Evolutionary conservation across 2,888 invertebrate genomes (phyloP).

Genomic region (Shargacucullia verbasci): DNA sequence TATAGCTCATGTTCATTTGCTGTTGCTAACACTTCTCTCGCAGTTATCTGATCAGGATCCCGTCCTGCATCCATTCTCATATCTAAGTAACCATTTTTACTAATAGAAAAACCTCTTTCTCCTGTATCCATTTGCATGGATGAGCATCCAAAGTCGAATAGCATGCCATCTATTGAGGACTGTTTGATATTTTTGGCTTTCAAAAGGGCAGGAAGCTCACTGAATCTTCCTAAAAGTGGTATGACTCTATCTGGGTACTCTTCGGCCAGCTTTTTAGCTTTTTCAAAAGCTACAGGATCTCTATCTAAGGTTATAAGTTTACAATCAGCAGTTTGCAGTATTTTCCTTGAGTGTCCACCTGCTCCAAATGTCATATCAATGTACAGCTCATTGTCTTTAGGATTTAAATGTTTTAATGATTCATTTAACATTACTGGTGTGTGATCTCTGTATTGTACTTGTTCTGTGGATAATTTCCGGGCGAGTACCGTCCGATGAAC

Average conservation of each 20-base stretch:
- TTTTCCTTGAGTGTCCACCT: slow-evolving; percentile 95
- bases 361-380: slow-evolving; percentile 99
- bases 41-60: slow-evolving; percentile 93
- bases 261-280: slow-evolving; percentile 90
- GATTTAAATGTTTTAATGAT: slow-evolving; percentile 91
- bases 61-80: slow-evolving; percentile 98
- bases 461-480: slow-evolving; percentile 66
- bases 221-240: slow-evolving; percentile 96
- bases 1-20: slow-evolving; percentile 94
- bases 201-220: slow-evolving; percentile 93
- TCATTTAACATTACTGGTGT: slow-evolving; percentile 93
- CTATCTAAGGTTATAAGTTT: slow-evolving; percentile 95
- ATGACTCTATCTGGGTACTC: slow-evolving; percentile 92
- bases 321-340: slow-evolving; percentile 91
- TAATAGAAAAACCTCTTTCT: slow-evolving; percentile 95
- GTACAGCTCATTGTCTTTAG: slow-evolving; percentile 90
- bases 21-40: slow-evolving; percentile 95
- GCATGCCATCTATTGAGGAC: slow-evolving; percentile 94
- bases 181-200: slow-evolving; percentile 87
- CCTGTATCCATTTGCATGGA: slow-evolving; percentile 97
- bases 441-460: slow-evolving; percentile 85
- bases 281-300: slow-evolving; percentile 94
- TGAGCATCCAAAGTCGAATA: slow-evolving; percentile 98
- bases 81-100: slow-evolving; percentile 95
- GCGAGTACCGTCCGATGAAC: slow-evolving; percentile 47